Conservation (phyloP, 2,113 vertebrate genomes). For the Phyllopteryx taeniolatus region DNA sequence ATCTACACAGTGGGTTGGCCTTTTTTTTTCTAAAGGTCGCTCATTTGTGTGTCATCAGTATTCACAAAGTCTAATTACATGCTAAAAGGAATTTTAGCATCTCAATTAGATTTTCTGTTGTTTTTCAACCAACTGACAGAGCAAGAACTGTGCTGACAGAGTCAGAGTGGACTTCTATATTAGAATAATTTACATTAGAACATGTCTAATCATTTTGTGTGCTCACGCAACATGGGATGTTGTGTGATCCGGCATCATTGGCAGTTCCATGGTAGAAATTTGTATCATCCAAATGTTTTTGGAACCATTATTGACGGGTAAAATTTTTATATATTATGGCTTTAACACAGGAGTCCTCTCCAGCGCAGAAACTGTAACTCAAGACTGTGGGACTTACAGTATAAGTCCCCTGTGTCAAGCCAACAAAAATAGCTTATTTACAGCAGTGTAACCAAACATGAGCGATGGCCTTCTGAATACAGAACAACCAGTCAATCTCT, state of each 20-base stretch:
- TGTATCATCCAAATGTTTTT: neutral
- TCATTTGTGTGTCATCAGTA: conserved; percentile 47
- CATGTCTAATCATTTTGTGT: neutral
- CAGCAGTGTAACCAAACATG: conserved; percentile 15
- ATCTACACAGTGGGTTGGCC: conserved; percentile 44
- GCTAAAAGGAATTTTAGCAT: conserved; percentile 19
- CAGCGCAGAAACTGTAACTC: neutral
- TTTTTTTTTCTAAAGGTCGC: conserved; percentile 26
- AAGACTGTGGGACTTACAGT: neutral
- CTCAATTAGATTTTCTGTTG: conserved; percentile 31
- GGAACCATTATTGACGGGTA: neutral
- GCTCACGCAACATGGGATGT: neutral
- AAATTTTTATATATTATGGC: neutral
- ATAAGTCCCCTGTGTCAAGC: conserved; percentile 28
- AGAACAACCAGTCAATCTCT: conserved; percentile 21
- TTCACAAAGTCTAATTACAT: conserved; percentile 48
- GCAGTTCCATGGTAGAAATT: neutral
- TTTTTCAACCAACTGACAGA: conserved; percentile 11
- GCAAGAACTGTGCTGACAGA: conserved; percentile 13
- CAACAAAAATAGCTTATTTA: conserved; percentile 23
- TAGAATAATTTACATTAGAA: neutral
- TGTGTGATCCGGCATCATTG: neutral
- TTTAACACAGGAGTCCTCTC: neutral
- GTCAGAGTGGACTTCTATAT: conserved; percentile 25
- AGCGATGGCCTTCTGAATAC: conserved; percentile 13